Base-by-base conservation (phyloP, 2,888 invertebrate genomes). In the Brenthis daphne region DNA sequence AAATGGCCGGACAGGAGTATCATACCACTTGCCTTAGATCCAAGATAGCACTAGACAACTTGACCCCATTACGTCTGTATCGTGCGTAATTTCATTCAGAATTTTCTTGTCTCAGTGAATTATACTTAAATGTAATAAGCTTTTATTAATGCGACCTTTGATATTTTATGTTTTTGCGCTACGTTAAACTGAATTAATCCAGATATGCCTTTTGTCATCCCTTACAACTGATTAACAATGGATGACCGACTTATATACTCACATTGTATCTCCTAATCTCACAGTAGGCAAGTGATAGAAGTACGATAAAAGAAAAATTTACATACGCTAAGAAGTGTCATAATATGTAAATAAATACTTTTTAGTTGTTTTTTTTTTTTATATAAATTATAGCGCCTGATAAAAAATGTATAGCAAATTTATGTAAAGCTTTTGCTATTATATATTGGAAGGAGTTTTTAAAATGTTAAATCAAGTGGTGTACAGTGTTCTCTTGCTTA, bases 101-200 rank as follows among this genome's bases (percentile, higher is more conserved):
- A 71, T 60, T 64, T n/a, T 50, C 12, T 60, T 51, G 56, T 51
- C 66, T 29, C 64, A 54, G 37, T 47, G 20, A 60, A 54, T 61
- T 56, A 57, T 33, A 20, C n/a, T 24, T 64, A 56, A 67, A 65
- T 70, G 53, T 56, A 57, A 61, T 61, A 60, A 56, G 11, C 20
- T 64, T 74, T 73, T 73, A 74, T 76, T 73, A 73, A 70, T 72
- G 73, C 65, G 71, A 73, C 75, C 74, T 73, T 68, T 69, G 12
- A 37, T 29, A 43, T 20, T n/a, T 14, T 37, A 54, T 65, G 64
- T 54, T 65, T 56, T 58, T 48, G 14, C 56, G 20, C 29, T 48
- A 56, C 20, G 43, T 53, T 16, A 47, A 51, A 74, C 72, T 70
- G 57, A 74, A 60, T 29, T 53, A 48, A 69, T 55, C 74, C 58